Base-by-base conservation (phyloP, 2,888 invertebrate species). In the Barypeithes pellucidus region DNA sequence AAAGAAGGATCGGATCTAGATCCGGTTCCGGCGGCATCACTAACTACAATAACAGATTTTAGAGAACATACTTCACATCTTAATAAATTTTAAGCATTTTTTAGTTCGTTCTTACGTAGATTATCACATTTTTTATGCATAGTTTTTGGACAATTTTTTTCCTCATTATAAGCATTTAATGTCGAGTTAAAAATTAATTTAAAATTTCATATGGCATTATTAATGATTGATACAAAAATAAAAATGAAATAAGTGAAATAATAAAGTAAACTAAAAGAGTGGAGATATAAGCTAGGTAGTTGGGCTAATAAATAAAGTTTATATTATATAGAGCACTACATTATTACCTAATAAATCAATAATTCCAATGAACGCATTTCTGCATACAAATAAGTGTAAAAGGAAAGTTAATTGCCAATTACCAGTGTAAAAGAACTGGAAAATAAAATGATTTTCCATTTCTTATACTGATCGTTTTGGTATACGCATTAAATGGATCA, bases 261-360 rank as follows among this genome's bases (percentile, higher is more conserved):
- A 43, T 57, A 52, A 67, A 67, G 22, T 45, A 24, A 61, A 61
- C 16, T 43, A 22, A 57, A 54, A 47, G 59, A 71, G 54, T 45
- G 41, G 11, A 69, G 54, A 54, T 69, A 69, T 61, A 69, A 65
- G 63, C 54, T 71, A 71, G 65, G 36, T 71, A 71, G 59, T 65
- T 65, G 63, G 67, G 66, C 43, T 71, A 76, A 78, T 76, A 78
- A 78, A 77, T 75, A 77, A 76, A 76, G 67, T 77, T 75, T 77
- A 75, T 76, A 79, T 76, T 77, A 78, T 79, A 77, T 79, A 77
- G 77, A 80, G 76, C 78, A 77, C 63, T 74, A 69, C 73, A 74
- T 79, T 77, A 80, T 80, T 79, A 80, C 77, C 75, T 77, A 77
- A 80, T 79, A 80, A 79, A 80, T 80, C 79, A 79, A 77, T 79